Evolutionary conservation across 2,113 vertebrate genomes (phyloP), one percentile per base, ranked within the genome.

Genomic region (Jaculus jaculus): DNA sequence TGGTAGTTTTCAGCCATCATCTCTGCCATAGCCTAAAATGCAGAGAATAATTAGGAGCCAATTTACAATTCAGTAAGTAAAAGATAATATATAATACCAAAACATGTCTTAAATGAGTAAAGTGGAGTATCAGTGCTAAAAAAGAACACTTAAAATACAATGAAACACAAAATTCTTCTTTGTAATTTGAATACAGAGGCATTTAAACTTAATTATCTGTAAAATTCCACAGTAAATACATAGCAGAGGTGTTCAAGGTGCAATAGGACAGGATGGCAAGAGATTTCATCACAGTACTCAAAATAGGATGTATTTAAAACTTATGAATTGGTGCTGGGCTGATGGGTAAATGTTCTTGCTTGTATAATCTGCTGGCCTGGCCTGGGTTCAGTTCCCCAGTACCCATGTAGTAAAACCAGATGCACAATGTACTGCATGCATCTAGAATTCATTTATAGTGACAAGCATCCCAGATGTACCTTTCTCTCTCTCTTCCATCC

Each of bases 1-100:
- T 99, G 99, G 96, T 99, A 99, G 97, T 99, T 99, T 97, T 99
- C 99, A 32, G 99, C 99, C 96, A 99, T 99, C 98, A 99, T 99
- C 94, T 99, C 99, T 78, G 99, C 99, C 99, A 99, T 99, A 26
- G 99, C 98, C 99, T 99, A 97, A 71, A 97, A 66, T 77, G 87
- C 96, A 95, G 3, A 3, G 84, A 96, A 87, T 93, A 71, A 28
- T 94, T 84, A 95, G 39, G 89, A 75, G 65, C 24, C 9, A 1
- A 26, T 3, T 87, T 93, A 81, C 3, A 66, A 2, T 69, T 72
- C 24, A 85, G 9, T 58, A 54, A 51, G 9, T 65, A n/a, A 60
- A 32, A 63, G 73, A 75, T 63, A 84, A 68, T 2, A 69, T 3
- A 0, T 23, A 65, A 63, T 24, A 69, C 23, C 15, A 87, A 81